These are phyloP conservation scores for Psilanteris sp. DNA, from an alignment of 1,140 invertebrate genomes.

Conservation along the genomic window DNA sequence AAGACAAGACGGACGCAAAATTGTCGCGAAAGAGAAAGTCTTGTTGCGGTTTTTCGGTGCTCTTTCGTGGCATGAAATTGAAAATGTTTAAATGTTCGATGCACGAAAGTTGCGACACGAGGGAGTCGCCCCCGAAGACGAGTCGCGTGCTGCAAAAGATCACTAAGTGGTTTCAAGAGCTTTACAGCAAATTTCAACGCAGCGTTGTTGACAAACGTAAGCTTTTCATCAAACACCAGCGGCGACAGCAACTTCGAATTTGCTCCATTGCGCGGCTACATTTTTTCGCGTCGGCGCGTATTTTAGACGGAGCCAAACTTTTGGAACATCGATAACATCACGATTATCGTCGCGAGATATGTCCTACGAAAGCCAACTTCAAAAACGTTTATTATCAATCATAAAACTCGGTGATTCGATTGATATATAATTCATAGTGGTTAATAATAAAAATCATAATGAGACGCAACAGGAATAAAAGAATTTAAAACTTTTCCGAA, in stretches of 20 bases:
- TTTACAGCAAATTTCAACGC: slow-evolving; percentile 65
- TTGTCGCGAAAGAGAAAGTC: slow-evolving; percentile 20
- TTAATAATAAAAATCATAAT: too few relatives aligned
- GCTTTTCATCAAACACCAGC: slow-evolving; percentile 10
- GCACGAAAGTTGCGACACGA: slow-evolving; percentile 25
- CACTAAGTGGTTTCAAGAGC: slow-evolving; percentile 68
- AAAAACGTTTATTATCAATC: slow-evolving; percentile 16
- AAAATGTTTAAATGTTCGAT: slow-evolving; percentile 58
- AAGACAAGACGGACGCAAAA: slow-evolving; percentile 8
- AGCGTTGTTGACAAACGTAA: slow-evolving; percentile 63
- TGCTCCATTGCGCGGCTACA: too few relatives aligned
- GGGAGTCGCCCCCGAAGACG: slow-evolving; percentile 62
- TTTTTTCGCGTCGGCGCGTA: too few relatives aligned
- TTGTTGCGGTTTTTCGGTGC: slow-evolving; percentile 29
- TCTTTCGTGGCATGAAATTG: slow-evolving; percentile 25
- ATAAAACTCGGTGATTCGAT: slow-evolving; percentile 15
- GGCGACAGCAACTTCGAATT: too few relatives aligned
- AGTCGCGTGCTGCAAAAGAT: slow-evolving; percentile 66
- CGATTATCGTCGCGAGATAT: slow-evolving; percentile 20
- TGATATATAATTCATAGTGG: slow-evolving; percentile 8
- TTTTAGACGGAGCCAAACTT: too few relatives aligned
- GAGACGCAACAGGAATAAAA: too few relatives aligned
- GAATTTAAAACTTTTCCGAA: too few relatives aligned
- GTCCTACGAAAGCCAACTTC: not conserved
- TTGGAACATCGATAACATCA: slow-evolving; percentile 1